phyloP scores from a whole-genome alignment of 2,888 invertebrate genomes.

The Tetragonisca angustula region DNA sequence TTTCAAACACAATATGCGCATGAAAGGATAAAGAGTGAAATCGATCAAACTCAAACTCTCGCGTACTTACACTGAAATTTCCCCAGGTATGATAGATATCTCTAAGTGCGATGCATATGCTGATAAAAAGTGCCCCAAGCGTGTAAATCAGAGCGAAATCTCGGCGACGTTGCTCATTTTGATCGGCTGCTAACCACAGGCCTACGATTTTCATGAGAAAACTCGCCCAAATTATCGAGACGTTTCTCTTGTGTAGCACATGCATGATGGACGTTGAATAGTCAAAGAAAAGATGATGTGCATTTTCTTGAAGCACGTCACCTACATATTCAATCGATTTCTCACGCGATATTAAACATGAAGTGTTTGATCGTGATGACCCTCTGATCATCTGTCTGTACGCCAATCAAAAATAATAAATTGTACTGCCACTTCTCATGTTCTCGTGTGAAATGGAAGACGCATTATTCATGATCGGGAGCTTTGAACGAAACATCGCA shows the following conservation, averaged over 20 bases:
- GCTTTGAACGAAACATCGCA: background rate
- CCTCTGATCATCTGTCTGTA: background rate
- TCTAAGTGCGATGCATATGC: constrained; percentile 30
- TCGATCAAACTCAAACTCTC: background rate
- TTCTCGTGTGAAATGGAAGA: background rate
- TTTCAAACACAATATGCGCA: background rate
- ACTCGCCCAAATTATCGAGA: constrained; percentile 37
- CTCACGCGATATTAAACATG: background rate
- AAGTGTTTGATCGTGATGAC: background rate
- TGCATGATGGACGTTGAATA: constrained; percentile 15
- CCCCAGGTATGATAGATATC: constrained; percentile 45
- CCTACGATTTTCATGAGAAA: constrained; percentile 42
- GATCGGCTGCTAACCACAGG: constrained; percentile 29
- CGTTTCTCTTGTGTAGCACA: background rate
- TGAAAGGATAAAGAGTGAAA: background rate
- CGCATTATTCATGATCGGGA: background rate
- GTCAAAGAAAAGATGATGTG: accelerated
- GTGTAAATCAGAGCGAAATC: constrained; percentile 33
- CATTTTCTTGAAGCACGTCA: too few relatives aligned
- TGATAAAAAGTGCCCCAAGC: background rate
- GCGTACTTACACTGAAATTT: constrained; percentile 32
- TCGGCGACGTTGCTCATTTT: constrained; percentile 17
- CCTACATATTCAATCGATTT: background rate
- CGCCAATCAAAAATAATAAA: background rate
- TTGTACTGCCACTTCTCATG: background rate